A percentile compares a stretch with the other conserved stretches of the same genome.
These are phyloP conservation scores for Channa striata DNA, from an alignment of 2,797 vertebrate species.

Conservation along the genomic window DNA sequence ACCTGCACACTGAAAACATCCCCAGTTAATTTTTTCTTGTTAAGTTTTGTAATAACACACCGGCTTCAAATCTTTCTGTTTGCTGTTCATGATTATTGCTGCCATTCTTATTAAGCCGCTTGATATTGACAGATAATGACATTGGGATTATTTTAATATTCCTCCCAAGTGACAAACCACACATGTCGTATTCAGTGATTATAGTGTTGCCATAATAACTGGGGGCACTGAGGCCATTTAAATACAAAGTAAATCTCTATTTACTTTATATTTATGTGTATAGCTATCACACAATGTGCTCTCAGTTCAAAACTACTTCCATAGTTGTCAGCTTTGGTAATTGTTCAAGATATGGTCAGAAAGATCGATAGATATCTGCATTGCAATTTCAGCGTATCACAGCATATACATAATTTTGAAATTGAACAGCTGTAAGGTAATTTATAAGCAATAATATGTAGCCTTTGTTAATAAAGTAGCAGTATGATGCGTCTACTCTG, in stretches of 20 bases:
- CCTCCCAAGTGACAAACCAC: conserved; percentile 59
- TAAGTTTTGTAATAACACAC: conserved; percentile 14
- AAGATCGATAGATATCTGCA: background rate
- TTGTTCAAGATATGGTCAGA: conserved; percentile 3
- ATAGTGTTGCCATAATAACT: conserved; percentile 47
- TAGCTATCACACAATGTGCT: conserved; percentile 1
- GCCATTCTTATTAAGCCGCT: conserved; percentile 48
- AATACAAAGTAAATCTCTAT: conserved; percentile 8
- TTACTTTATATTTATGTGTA: too few relatives aligned
- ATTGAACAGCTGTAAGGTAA: background rate
- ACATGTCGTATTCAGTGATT: conserved; percentile 49
- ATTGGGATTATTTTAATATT: conserved; percentile 61
- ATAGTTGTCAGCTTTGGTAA: conserved; percentile 1
- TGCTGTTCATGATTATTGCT: conserved; percentile 35
- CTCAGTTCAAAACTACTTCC: background rate
- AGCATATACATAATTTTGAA: background rate
- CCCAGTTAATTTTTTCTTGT: conserved; percentile 39
- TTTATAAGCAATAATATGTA: too few relatives aligned
- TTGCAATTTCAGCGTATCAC: background rate
- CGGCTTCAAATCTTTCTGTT: conserved; percentile 40
- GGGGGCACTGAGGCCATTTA: conserved; percentile 21
- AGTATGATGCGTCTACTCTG: too few relatives aligned
- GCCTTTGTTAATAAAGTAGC: too few relatives aligned
- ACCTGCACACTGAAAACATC: conserved; percentile 17
- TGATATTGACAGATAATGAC: conserved; percentile 45